phyloP scores from a whole-genome alignment of 1,140 invertebrate species.

The Harpegnathos saltator region DNA sequence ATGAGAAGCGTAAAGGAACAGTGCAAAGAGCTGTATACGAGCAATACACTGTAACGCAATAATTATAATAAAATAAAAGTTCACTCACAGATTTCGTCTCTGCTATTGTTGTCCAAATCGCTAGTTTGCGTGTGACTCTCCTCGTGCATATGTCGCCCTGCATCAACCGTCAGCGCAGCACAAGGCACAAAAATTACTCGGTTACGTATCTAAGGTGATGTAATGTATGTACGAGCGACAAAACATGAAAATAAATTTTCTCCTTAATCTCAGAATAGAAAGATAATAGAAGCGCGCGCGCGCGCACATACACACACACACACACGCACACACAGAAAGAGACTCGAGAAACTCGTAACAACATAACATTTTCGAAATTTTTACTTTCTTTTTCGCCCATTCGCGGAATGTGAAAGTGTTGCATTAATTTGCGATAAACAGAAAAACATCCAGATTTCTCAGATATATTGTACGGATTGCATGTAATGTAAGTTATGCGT shows the following conservation, averaged over 20 bases:
- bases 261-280: conserved; percentile 53
- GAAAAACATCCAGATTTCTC: conserved; percentile 46
- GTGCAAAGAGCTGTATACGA: background rate
- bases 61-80: conserved; percentile 55
- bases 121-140: conserved; percentile 81
- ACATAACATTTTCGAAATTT: background rate
- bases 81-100: conserved; percentile 80
- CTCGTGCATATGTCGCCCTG: conserved; percentile 81
- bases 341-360: conserved; percentile 34
- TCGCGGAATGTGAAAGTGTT: background rate
- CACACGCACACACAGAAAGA: conserved; percentile 61
- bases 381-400: background rate
- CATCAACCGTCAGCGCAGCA: conserved; percentile 79
- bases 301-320: too few species aligned
- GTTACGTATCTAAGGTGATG: conserved; percentile 75
- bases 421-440: background rate
- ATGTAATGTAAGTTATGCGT: conserved; percentile 79
- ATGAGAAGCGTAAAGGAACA: conserved; percentile 28
- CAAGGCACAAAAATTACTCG: conserved; percentile 82
- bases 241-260: conserved; percentile 20
- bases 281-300: conserved; percentile 54
- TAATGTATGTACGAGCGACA: conserved; percentile 58
- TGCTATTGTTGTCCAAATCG: conserved; percentile 81
- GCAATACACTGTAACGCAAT: background rate
- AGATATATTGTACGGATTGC: conserved; percentile 75